These are phyloP conservation scores for Amphipoea lucens DNA, from an alignment of 2,888 invertebrate genomes.

Conservation along the genomic window DNA sequence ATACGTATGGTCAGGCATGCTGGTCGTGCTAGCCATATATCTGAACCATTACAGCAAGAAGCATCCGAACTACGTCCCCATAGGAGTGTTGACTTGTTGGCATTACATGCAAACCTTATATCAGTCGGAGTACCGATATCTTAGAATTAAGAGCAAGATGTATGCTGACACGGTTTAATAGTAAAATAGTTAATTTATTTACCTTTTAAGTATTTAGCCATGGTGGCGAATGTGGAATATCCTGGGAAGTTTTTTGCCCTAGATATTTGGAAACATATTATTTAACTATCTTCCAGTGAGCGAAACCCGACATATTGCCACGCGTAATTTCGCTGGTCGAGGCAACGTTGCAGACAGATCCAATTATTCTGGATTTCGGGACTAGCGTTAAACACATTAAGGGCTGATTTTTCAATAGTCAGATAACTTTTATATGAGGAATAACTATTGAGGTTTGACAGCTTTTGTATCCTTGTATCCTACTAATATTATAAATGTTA, in stretches of 20 bases:
- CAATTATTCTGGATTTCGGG: not conserved
- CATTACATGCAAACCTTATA: slow-evolving; percentile 76
- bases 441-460: not conserved
- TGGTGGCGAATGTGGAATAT: not conserved
- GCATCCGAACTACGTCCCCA: slow-evolving; percentile 86
- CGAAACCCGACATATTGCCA: not conserved
- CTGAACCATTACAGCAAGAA: slow-evolving; percentile 97
- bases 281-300: not conserved
- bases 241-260: not conserved
- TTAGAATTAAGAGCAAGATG: slow-evolving; percentile 81
- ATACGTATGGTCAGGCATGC: slow-evolving; percentile 96
- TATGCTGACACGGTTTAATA: slow-evolving; percentile 82
- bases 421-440: not conserved
- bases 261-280: not conserved
- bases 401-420: not conserved
- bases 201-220: slow-evolving; percentile 23
- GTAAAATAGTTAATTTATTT: not conserved
- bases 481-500: no score
- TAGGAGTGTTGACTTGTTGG: slow-evolving; percentile 72
- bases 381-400: not conserved
- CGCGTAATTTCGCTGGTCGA: not conserved
- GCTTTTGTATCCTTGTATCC: not conserved
- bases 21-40: slow-evolving; percentile 97
- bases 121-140: slow-evolving; percentile 83
- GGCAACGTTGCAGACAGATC: not conserved